Evolutionary conservation across 23 tunicate genomes (phyloP).

Genomic region (Aplidium turbinatum): DNA sequence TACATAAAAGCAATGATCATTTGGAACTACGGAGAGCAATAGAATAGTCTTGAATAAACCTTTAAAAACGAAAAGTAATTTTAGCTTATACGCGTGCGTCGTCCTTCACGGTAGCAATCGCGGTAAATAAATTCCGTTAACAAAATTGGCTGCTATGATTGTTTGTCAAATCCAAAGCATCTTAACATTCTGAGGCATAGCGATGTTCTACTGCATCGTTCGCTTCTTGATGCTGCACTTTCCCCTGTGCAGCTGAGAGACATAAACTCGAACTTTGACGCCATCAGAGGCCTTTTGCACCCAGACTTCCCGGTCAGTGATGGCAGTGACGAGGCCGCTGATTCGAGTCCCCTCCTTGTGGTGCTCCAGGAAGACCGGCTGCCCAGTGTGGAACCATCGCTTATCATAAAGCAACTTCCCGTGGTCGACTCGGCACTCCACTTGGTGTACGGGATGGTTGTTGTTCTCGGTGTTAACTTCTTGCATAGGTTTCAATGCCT

Average conservation of each 20-base stretch:
- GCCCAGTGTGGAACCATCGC: conserved; percentile 89
- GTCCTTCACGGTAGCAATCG: too few species aligned
- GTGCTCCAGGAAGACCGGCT: conserved; percentile 54
- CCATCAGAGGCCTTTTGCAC: conserved; percentile 59
- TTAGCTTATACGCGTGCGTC: too few species aligned
- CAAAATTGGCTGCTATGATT: too few species aligned
- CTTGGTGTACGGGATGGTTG: conserved; percentile 24
- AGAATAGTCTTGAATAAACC: too few species aligned
- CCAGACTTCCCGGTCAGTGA: conserved; percentile 78
- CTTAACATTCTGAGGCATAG: too few species aligned
- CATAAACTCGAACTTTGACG: conserved; percentile 49
- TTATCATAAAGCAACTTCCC: conserved; percentile 77
- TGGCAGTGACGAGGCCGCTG: conserved; percentile 53
- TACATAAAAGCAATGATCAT: too few species aligned
- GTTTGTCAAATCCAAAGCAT: too few species aligned
- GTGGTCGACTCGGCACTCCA: conserved; percentile 67
- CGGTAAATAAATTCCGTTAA: too few species aligned
- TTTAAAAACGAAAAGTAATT: too few species aligned
- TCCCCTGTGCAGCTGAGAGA: conserved; percentile 75
- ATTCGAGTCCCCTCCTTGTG: conserved; percentile 68
- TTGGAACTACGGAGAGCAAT: too few species aligned
- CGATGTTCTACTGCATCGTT: conserved; percentile 37
- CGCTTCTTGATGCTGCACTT: conserved; percentile 77
- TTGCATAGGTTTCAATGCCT: conserved; percentile 25
- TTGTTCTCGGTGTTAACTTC: neutral